Base-by-base conservation (phyloP, 2,888 invertebrate genomes). In the Rhagophthalmus giganteus region DNA sequence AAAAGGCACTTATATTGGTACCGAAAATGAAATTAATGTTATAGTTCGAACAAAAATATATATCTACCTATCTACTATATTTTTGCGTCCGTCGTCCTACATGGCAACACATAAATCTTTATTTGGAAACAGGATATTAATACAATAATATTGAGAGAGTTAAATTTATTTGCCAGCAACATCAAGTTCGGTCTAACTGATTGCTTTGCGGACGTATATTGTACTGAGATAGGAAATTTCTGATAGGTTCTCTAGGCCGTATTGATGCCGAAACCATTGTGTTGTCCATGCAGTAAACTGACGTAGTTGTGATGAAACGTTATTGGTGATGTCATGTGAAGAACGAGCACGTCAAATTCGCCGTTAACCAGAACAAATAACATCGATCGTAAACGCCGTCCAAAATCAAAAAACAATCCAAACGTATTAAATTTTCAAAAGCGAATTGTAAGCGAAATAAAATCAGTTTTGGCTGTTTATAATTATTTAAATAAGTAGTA, bases 261-360 rank as follows among this genome's bases (percentile, higher is more conserved):
- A 46, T 46, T 46, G 46, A 46, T 46, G 46, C 37, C 46, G 38
- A 38, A 31, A 1, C 38, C 37, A 46, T 46, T 46, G 46, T 46
- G 46, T 30, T 45, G 15, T 24, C 37, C 45, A 20, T 46, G 37
- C 31, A 46, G 37, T 37, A 46, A 46, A 46, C 31, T 38, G 46
- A 46, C 37, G 26, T 32, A 10, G 24, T 25, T 35, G 46, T 24
- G 15, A 38, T 37, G 16, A 12, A 35, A 46, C 45, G 10, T 10
- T 20, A 16, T 14, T 12, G 14, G 15, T 9, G 15, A 13, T 31
- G 24, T 32, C 20, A 20, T 20, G 20, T 20, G 20, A 20, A 20
- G 20, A 20, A 20, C 20, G 7, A 7, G 7, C 20, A 3, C 20
- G 20, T 20, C 20, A 20, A 20, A 20, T 20, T 20, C 20, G n/a